These are phyloP conservation scores for Notarius quadriscutis DNA, from an alignment of 2,113 vertebrate genomes.

Conservation along the genomic window DNA sequence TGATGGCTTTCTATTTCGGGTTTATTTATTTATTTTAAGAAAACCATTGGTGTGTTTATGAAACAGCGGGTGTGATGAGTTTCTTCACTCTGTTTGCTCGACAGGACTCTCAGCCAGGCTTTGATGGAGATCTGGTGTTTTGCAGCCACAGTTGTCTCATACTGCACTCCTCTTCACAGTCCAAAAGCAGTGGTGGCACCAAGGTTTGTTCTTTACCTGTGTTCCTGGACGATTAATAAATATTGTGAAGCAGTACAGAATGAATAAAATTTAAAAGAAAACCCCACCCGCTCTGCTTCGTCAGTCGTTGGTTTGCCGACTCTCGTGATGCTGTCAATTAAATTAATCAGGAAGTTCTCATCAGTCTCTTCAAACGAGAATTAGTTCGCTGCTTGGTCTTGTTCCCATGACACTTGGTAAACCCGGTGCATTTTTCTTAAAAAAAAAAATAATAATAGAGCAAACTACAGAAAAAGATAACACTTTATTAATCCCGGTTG, in stretches of 20 bases:
- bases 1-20: background rate
- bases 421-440: no score
- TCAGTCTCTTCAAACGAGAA: background rate
- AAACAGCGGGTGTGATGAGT: background rate
- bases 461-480: no score
- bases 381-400: background rate
- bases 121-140: constrained; percentile 85
- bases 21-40: background rate
- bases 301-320: background rate
- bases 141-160: constrained; percentile 97
- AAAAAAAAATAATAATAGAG: no score
- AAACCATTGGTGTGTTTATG: background rate
- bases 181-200: constrained; percentile 61
- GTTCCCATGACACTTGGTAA: background rate
- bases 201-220: constrained; percentile 63
- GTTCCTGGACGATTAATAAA: background rate
- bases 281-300: background rate
- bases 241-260: background rate
- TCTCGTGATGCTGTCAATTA: no score
- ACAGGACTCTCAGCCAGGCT: constrained; percentile 71
- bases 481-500: no score
- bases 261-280: background rate
- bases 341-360: no score
- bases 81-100: constrained; percentile 27
- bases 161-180: constrained; percentile 79